phyloP scores from a whole-genome alignment of 2,113 vertebrate species.

The Sorex fumeus region DNA sequence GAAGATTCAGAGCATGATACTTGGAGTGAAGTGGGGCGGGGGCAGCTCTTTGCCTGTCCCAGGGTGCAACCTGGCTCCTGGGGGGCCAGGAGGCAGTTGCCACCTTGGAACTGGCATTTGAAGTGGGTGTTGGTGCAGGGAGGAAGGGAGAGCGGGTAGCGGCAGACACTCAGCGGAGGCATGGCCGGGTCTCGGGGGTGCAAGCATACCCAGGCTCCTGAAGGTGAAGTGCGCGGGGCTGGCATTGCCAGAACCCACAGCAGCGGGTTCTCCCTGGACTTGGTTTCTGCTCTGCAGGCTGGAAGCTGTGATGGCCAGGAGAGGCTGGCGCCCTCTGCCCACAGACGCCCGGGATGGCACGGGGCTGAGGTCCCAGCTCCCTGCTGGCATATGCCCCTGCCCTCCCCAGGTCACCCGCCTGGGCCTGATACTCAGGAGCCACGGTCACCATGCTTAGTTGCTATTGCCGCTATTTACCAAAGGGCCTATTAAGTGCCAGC shows the following conservation, averaged over 20 bases:
- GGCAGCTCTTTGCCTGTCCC: too few relatives aligned
- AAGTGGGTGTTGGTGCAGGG: not conserved
- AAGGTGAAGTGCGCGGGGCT: not conserved
- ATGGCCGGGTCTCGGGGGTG: not conserved
- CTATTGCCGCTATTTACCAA: not conserved
- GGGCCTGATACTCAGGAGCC: not conserved
- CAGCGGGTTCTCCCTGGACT: not conserved
- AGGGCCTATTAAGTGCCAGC: not conserved
- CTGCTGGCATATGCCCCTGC: not conserved
- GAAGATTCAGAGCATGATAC: not conserved
- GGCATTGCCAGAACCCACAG: not conserved
- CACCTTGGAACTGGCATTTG: not conserved
- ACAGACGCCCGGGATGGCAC: not conserved
- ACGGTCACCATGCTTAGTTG: rapidly evolving
- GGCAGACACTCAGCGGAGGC: not conserved
- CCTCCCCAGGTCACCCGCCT: not conserved
- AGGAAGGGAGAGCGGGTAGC: not conserved
- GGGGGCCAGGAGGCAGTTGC: not conserved
- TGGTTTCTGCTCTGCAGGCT: not conserved
- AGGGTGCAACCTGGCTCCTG: not conserved
- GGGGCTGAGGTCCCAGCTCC: not conserved
- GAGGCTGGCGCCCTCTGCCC: not conserved
- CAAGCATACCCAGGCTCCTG: not conserved
- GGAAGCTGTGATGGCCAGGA: too few relatives aligned
- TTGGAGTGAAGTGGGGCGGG: not conserved